Evolutionary conservation across 2,797 vertebrate genomes (phyloP), one percentile per base, ranked within the genome.

Genomic region (Sternarchorhynchus goeldii): DNA sequence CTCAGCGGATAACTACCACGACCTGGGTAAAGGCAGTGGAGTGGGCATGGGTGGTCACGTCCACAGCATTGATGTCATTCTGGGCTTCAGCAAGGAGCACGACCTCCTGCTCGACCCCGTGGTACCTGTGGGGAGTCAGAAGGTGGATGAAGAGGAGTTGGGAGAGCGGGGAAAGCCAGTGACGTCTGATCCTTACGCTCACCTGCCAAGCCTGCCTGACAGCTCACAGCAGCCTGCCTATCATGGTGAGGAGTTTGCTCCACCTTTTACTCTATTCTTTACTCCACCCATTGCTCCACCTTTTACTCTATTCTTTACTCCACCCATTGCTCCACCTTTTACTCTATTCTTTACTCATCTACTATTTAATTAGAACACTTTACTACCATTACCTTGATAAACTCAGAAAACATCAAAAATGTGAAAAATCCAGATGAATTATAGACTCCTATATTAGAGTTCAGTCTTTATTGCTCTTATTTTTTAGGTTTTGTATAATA

Each of bases 71-170:
- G 93, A 94, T 78, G 92, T 94, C 78, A 94, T 94, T 85, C 89
- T 94, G 79, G 94, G 94, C 86, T 94, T 94, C 90, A 92, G 90
- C 78, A 93, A 94, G 87, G 93, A 95, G 79, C 93, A 94, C 85
- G 92, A 94, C 63, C 85, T 91, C 39, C 83, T 93, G 72, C 90
- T 93, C 53, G 87, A 90, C 76, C 81, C 88, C 0, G 84, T 87
- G 45, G 89, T 83, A 77, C 83, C 84, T 29, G 84, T 82, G 18
- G 83, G 84, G 56, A 71, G 67, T 55, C 89, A 88, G 60, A 94
- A 92, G 83, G 76, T 64, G 50, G 90, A 88, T 0, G 64, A 72
- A 18, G 87, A 83, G 66, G 84, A 84, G 72, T 82, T 77, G 73
- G 88, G 85, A 32, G 88, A 88, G 53, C 76, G 84, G n/a, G 88